These are phyloP conservation scores for Ethmia dodecea DNA, from an alignment of 2,888 invertebrate genomes.

Conservation along the genomic window DNA sequence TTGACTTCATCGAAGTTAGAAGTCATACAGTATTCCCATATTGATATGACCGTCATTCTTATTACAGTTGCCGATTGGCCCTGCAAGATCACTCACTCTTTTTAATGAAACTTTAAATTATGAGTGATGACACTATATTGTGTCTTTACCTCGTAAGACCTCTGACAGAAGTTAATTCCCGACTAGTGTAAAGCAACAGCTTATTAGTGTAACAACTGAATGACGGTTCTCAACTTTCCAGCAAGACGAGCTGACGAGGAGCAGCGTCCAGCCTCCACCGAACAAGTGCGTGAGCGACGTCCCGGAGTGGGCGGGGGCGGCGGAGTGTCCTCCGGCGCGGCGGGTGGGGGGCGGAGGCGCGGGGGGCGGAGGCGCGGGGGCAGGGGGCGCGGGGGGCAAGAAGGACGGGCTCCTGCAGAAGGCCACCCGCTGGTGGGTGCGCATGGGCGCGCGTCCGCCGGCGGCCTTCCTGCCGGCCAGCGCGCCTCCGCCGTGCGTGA, in stretches of 20 bases:
- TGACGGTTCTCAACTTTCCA: too few relatives aligned
- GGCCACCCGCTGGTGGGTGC: conserved; percentile 73
- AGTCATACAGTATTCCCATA: too few relatives aligned
- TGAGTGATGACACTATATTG: too few relatives aligned
- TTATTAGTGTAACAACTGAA: too few relatives aligned
- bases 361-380: conserved; percentile 27
- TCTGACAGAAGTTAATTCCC: too few relatives aligned
- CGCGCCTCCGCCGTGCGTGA: conserved; percentile 47
- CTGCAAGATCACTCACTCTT: too few relatives aligned
- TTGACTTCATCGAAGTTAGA: too few relatives aligned
- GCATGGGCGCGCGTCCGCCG: conserved; percentile 64
- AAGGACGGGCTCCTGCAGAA: conserved; percentile 74
- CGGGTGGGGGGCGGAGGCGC: conserved; percentile 27
- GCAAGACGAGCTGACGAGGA: conserved; percentile 83
- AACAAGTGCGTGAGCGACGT: conserved; percentile 83
- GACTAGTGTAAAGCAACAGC: too few relatives aligned
- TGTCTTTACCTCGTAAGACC: too few relatives aligned
- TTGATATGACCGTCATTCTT: too few relatives aligned
- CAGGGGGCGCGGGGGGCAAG: conserved; percentile 39
- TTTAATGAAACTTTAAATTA: too few relatives aligned
- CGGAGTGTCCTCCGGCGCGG: conserved; percentile 28
- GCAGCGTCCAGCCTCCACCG: conserved; percentile 81
- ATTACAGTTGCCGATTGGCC: too few relatives aligned
- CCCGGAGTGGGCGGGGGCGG: conserved; percentile 74
- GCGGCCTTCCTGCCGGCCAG: conserved; percentile 36